Evolutionary conservation across 2,888 invertebrate species (phyloP), one percentile per base, ranked within the genome.

Genomic region (Drosophila paranaensis): DNA sequence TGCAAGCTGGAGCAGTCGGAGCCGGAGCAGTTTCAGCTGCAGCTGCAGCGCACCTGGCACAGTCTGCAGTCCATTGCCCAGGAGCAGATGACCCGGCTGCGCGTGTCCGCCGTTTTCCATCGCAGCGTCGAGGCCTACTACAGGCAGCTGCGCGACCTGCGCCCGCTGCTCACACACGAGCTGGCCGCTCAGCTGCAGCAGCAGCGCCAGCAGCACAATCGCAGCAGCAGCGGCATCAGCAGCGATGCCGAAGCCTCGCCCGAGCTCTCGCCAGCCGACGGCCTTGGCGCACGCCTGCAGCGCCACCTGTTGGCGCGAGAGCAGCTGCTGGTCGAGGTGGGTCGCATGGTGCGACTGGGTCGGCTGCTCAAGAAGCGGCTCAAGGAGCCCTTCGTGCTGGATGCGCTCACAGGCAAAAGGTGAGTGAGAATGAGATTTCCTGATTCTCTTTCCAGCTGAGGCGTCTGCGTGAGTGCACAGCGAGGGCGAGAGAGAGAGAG

Each of bases 101-200:
- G 96, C 71, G 96, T 96, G 40, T 96, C 96, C 4, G 95, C 96
- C 10, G 96, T 96, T 72, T 97, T 96, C 89, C 95, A 96, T 90
- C 94, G 96, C 73, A 96, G 95, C 66, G 94, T 94, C 35, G 94
- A 94, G 80, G 94, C 95, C 91, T 95, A 95, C 79, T 95, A 95
- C 82, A 93, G 93, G 58, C 95, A 95, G 88, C 91, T 96, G 77
- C 92, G 94, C 55, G 95, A 95, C 82, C 91, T 96, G 62, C 93
- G 94, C 68, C 93, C 94, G 63, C 93, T 94, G 77, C 93, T 94
- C n/a, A 94, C 95, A 35, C 93, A 93, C 13, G 85, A 89, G 20
- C 55, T 89, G 33, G 61, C 77, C 71, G 42, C 78, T 0, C 82
- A 87, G 57, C 66, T 81, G 55, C 90, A 87, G 55, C 84, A 89